phyloP scores from a whole-genome alignment of 2,113 vertebrate genomes.

The Paradisaea rubra region DNA sequence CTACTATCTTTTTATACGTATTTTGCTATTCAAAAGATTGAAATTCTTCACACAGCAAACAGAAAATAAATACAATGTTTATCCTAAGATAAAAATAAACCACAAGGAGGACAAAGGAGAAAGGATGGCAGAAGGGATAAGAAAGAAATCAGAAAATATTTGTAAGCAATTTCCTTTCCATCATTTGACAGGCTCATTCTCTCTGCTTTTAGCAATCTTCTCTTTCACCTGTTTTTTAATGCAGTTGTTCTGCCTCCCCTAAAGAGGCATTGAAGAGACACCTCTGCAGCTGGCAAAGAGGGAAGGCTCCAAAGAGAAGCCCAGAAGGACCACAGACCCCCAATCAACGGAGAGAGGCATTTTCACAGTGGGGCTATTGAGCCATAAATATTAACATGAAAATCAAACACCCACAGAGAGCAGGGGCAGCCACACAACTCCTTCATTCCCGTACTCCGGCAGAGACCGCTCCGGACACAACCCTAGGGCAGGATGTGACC shows the following conservation, averaged over 20 bases:
- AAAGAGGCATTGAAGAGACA: background rate
- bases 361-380: background rate
- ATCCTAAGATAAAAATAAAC: background rate
- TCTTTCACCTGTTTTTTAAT: background rate
- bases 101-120: slow-evolving; percentile 12
- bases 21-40: slow-evolving; percentile 9
- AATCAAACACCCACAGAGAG: background rate
- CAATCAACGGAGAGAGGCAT: background rate
- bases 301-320: background rate
- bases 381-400: background rate
- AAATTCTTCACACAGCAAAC: background rate
- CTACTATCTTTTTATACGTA: background rate
- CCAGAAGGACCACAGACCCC: background rate
- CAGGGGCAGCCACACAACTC: background rate
- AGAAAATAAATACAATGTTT: background rate
- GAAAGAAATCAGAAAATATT: slow-evolving; percentile 10
- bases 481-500: background rate
- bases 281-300: background rate
- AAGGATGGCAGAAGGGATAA: background rate
- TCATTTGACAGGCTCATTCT: background rate
- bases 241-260: background rate
- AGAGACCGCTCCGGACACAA: background rate
- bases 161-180: slow-evolving; percentile 1
- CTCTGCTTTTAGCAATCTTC: background rate
- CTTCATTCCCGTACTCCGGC: background rate